Evolutionary conservation across 2,888 invertebrate genomes (phyloP), one percentile per base, ranked within the genome.

Genomic region (Ophion ventricosus): DNA sequence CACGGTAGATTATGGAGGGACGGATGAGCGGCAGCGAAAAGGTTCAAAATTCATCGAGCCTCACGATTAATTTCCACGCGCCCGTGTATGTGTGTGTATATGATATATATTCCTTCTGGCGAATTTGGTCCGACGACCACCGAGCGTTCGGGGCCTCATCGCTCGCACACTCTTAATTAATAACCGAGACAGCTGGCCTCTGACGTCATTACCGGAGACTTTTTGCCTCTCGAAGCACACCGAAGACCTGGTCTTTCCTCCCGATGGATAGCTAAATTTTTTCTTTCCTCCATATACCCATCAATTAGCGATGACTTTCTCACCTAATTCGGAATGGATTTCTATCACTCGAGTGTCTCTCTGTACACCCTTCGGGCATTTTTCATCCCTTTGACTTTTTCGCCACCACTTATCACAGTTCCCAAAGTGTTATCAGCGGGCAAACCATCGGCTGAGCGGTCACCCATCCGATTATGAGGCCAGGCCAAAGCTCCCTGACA

Each of bases 181-280:
- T 93, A 92, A 92, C 91, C 89, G 85, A 89, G 90, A 80, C 92
- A 92, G 93, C 92, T 93, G 92, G 49, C 89, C 88, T 87, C 88
- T 90, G 91, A 91, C 90, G 91, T 92, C 92, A 92, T 93, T 92
- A 92, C 89, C 86, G 82, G 67, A 80, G 86, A 88, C 89, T 91
- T 90, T 91, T 90, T 90, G 89, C 86, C 85, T 82, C 84, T 84
- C 75, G n/a, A 78, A 14, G 49, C 49, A 4, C 17, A 49, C 43
- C 57, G 23, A 69, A 73, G 76, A n/a, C 17, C 56, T 56, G 54
- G 64, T 25, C 29, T 57, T 57, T 76, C 14, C 26, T 57, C 11
- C 5, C 2, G 49, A 17, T 11, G 25, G 23, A 56, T 10, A n/a
- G 57, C n/a, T 67, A 40, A 26, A 67, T 76, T 57, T 29, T 35